A percentile compares a stretch with the other conserved stretches of the same genome.
phyloP scores from a whole-genome alignment of 2,888 invertebrate genomes.

The Chromoteleia sp. region DNA sequence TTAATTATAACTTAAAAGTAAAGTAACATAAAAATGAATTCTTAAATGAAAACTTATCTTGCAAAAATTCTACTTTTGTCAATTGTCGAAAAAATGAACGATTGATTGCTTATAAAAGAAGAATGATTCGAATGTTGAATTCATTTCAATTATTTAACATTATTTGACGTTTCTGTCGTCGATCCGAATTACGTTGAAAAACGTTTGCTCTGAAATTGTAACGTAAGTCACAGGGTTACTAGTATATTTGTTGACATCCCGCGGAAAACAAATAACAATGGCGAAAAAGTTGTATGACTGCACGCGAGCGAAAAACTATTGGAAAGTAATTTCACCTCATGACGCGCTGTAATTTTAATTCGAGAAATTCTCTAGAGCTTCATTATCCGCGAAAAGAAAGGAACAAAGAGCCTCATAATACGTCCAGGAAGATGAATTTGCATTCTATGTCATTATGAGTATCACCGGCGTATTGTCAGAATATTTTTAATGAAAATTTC shows the following conservation, averaged over 20 bases:
- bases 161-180: too few species aligned
- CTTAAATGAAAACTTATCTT: too few species aligned
- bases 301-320: conserved; percentile 41
- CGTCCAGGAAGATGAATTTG: conserved; percentile 52
- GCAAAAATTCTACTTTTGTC: too few species aligned
- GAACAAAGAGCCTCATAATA: conserved; percentile 60
- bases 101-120: too few species aligned
- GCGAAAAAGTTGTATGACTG: conserved; percentile 4
- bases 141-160: too few species aligned
- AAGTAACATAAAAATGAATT: too few species aligned
- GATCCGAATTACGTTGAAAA: too few species aligned
- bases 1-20: too few species aligned
- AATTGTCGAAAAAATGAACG: too few species aligned
- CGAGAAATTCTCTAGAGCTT: conserved; percentile 53
- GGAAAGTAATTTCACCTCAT: conserved; percentile 53
- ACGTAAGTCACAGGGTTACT: too few species aligned
- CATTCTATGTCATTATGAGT: conserved; percentile 41
- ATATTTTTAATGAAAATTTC: conserved; percentile 41
- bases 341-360: conserved; percentile 56
- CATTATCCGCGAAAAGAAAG: conserved; percentile 51
- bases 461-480: conserved; percentile 35
- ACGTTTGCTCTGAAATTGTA: too few species aligned
- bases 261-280: conserved; percentile 16
- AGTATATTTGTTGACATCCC: conserved; percentile 15
- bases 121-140: too few species aligned